Evolutionary conservation across 2,113 vertebrate species (phyloP), one percentile per base, ranked within the genome.

Genomic region (Oncorhynchus gorbuscha): DNA sequence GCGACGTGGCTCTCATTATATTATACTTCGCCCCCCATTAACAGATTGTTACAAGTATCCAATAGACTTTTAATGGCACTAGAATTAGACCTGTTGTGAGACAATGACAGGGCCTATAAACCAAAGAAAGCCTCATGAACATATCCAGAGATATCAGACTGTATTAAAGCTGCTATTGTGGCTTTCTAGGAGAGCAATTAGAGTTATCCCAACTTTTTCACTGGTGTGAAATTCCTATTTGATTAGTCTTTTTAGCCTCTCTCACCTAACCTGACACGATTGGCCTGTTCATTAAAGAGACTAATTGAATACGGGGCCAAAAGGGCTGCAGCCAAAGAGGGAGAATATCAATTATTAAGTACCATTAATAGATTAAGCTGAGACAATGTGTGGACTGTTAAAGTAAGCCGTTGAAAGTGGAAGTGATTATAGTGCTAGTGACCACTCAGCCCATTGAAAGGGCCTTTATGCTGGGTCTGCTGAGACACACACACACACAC

Each of bases 251-350:
- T 2, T 30, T 13, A 35, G 14, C 30, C 28, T 30, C 18, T 45
- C 14, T 14, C 32, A 16, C 67, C 69, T 80, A 2, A 14, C 75
- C 75, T 78, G 69, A 75, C 79, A 82, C 74, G 39, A 59, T 78
- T 69, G 65, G 76, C 81, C 83, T 64, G 51, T 80, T 89, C 84
- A 87, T 91, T 88, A 89, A 86, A 85, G 84, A 85, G 78, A 87
- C 80, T 89, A 87, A 91, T 89, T 92, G 87, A 92, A 90, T 81
- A 83, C 71, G 74, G 77, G 85, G 79, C 86, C 65, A 67, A 61
- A 55, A 75, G 80, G 83, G 77, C 80, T 59, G 20, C 12, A 48
- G 86, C 82, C 84, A 76, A 73, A 83, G 84, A 86, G 79, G 24
- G 62, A 72, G 76, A 62, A 49, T 68, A 82, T 82, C 69, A 72